Evolutionary conservation across 2,797 vertebrate genomes (phyloP), one percentile per base, ranked within the genome.

Genomic region (Manis javanica): DNA sequence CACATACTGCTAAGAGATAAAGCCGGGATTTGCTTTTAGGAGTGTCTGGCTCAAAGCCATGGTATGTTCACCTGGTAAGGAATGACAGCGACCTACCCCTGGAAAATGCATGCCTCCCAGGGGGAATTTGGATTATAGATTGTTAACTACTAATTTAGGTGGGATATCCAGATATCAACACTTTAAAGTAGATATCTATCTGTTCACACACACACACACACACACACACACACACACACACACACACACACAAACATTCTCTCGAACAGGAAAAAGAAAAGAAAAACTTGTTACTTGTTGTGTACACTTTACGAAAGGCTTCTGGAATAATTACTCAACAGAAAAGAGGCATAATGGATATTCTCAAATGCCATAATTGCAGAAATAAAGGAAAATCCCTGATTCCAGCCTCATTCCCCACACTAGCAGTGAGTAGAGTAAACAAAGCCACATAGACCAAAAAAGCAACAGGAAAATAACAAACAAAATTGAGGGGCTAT

Each of bases 391-490:
- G 61, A 83, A 89, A 96, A 86, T 24, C 71, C 71, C 63, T 83
- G 46, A 97, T 61, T 97, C 57, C 14, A 92, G 63, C 66, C 71
- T 88, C 81, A 63, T 39, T 68, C 85, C 86, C 96, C 91, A 96
- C 79, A 93, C 88, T 46, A 46, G 83, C 79, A 91, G 79, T 88
- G 42, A 91, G 46, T 85, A 91, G 57, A 66, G 84, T 96, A 95
- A 97, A 94, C 75, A 97, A 97, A 96, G 55, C 81, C 84, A 68
- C 87, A 79, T 0, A 93, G 96, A 93, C 95, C 88, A 68, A 96
- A 97, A 97, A 98, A 94, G 94, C 83, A 97, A 90, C 94, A 96
- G 88, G 81, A 90, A 87, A 94, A 94, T 53, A 96, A 91, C 85
- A 96, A 90, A 92, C 82, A 95, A 95, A 91, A 75, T 91, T 90